These are phyloP conservation scores for Zaprionus vittiger DNA, from an alignment of 1,140 invertebrate species.

Conservation along the genomic window DNA sequence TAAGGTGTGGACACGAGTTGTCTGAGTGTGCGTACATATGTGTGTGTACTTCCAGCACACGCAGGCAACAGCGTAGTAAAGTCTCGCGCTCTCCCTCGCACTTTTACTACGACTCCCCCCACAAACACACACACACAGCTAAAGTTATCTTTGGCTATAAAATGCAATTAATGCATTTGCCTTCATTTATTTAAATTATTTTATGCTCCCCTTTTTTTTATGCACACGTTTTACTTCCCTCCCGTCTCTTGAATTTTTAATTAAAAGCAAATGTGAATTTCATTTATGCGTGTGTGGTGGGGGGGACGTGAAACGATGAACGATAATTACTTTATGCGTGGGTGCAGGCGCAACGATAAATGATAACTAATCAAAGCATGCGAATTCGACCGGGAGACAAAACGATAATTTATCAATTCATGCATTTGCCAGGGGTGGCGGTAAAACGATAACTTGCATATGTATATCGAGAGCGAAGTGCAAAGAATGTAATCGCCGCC, in stretches of 20 bases:
- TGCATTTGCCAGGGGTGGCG: neutral
- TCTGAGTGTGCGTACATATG: constrained; percentile 13
- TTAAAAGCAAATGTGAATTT: constrained; percentile 12
- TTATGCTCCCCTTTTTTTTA: constrained; percentile 2
- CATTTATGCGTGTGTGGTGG: neutral
- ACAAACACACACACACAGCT: neutral
- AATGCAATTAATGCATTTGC: constrained; percentile 59
- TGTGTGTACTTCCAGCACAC: constrained; percentile 58
- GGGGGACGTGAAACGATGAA: neutral
- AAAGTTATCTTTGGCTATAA: constrained; percentile 40
- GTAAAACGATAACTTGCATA: constrained; percentile 2
- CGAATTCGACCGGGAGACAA: neutral
- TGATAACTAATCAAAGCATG: constrained; percentile 3
- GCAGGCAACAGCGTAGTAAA: constrained; percentile 53
- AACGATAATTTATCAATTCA: constrained; percentile 11
- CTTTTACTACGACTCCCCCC: constrained; percentile 16
- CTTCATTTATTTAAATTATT: constrained; percentile 49
- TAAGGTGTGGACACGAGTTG: constrained; percentile 14
- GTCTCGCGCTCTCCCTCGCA: constrained; percentile 7
- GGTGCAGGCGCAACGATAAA: neutral
- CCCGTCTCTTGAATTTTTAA: neutral
- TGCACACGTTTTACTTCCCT: too few relatives aligned
- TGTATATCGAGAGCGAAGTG: constrained; percentile 11
- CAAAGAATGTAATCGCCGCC: constrained; percentile 29
- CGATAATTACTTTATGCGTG: constrained; percentile 9